Evolutionary conservation across 2,888 invertebrate genomes (phyloP).

Genomic region (Thymelicus lineola): DNA sequence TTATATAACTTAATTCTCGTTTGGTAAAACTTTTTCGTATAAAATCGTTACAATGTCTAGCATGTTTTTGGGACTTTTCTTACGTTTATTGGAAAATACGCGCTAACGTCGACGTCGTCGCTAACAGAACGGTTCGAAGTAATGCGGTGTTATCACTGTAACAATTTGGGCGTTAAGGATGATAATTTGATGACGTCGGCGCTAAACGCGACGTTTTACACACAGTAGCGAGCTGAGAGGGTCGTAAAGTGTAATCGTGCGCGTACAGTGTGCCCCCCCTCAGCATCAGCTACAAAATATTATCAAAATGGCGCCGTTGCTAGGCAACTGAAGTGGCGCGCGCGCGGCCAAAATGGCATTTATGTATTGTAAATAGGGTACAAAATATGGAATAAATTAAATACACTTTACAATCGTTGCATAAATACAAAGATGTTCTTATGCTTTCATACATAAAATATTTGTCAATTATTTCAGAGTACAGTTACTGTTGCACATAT

Average conservation of each 20-base stretch:
- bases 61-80: background rate
- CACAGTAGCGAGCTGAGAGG: constrained; percentile 21
- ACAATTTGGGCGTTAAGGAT: constrained; percentile 17
- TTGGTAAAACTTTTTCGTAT: too few relatives aligned
- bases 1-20: too few relatives aligned
- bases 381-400: constrained; percentile 3
- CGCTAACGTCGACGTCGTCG: background rate
- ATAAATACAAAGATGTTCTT: background rate
- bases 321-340: constrained; percentile 12
- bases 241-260: constrained; percentile 20
- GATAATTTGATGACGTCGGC: constrained; percentile 17
- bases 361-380: constrained; percentile 21
- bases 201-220: constrained; percentile 19
- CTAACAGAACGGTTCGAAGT: background rate
- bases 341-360: constrained; percentile 8
- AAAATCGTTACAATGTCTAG: background rate
- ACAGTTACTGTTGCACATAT: background rate
- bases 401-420: background rate
- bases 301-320: constrained; percentile 27
- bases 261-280: constrained; percentile 11
- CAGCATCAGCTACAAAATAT: constrained; percentile 18
- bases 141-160: constrained; percentile 8
- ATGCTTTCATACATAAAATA: background rate
- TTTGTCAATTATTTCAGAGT: background rate
- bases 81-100: background rate